Evolutionary conservation across 2,888 invertebrate species (phyloP), one percentile per base, ranked within the genome.

Genomic region (Campoplex nolae): DNA sequence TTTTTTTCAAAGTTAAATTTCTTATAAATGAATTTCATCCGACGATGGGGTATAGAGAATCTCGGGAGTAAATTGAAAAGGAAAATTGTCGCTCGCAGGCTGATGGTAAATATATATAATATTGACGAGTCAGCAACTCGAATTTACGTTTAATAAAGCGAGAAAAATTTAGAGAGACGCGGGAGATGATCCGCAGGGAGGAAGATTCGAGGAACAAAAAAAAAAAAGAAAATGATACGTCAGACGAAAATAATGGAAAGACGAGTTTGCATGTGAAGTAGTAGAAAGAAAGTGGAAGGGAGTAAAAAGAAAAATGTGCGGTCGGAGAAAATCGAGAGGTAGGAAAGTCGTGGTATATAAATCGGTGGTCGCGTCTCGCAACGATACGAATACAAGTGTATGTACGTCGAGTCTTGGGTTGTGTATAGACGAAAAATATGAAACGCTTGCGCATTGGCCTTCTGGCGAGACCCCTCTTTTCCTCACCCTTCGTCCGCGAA

Each of bases 401-500:
- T 58, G 18, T 76, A 62, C 62, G 48, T 48, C 45, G 18, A 62
- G 9, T 28, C 32, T 65, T 28, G 16, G 32, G 56, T 75, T 56
- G 42, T 56, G 42, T 28, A 58, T 18, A 45, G 35, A 38, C 48
- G 56, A 54, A 56, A 42, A 75, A 68, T 65, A 3, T 23, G 13
- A 32, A 35, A 70, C 82, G 87, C 71, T 18, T 74, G 84, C 87
- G 87, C 84, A 76, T 42, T 71, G 78, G 73, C 73, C 73, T 80
- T 70, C 32, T 42, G 16, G 56, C 67, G 74, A 23, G 23, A 38
- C 38, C 84, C 77, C 84, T 79, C 82, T 70, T 76, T 71, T 71
- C 87, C 84, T 79, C 84, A 79, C 70, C 79, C 82, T 83, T 79
- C 51, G 82, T 42, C 35, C 80, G 79, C 87, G 86, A 90, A 92